Evolutionary conservation across 2,797 vertebrate species (phyloP), one percentile per base, ranked within the genome.

Genomic region (Thripadectes ignobilis): DNA sequence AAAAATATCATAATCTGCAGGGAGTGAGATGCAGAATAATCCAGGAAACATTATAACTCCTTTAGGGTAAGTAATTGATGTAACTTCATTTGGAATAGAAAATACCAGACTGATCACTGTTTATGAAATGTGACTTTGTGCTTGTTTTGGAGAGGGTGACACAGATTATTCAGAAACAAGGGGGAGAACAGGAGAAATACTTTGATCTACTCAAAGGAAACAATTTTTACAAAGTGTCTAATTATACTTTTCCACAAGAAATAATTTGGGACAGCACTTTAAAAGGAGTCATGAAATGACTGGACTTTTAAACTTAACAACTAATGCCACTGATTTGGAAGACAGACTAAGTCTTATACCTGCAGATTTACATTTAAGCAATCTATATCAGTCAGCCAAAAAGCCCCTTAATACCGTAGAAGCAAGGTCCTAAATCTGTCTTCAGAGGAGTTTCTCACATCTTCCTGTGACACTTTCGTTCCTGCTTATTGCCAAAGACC

Each of bases 191-290:
- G 52, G 34, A 85, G 38, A 89, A 88, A 54, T 32, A 22, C 62
- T 77, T 91, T 32, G 80, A 95, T 74, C 30, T 3, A 11, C 51
- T 57, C 26, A 71, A 81, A 94, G 92, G 92, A 95, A 96, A 94
- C 24, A 63, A 63, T 75, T 74, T 58, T 41, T 20, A 45, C 10
- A 4, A 84, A 85, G 52, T 54, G 41, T 51, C 61, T 67, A 49
- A 80, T 89, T 88, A 85, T 85, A 85, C 55, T 49, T 88, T 91
- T 85, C 72, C 81, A 95, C 57, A 32, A 92, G 88, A 96, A 97
- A 54, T 21, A 71, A 85, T 92, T 29, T 62, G 38, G 36, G 57
- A 61, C 10, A 85, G 57, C 23, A 63, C 49, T 93, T 80, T 36
- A 65, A 59, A 85, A 57, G 18, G 17, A 84, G 66, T 48, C 17